Evolutionary conservation across 2,113 vertebrate species (phyloP), one percentile per base, ranked within the genome.

Genomic region (Stigmatopora nigra): DNA sequence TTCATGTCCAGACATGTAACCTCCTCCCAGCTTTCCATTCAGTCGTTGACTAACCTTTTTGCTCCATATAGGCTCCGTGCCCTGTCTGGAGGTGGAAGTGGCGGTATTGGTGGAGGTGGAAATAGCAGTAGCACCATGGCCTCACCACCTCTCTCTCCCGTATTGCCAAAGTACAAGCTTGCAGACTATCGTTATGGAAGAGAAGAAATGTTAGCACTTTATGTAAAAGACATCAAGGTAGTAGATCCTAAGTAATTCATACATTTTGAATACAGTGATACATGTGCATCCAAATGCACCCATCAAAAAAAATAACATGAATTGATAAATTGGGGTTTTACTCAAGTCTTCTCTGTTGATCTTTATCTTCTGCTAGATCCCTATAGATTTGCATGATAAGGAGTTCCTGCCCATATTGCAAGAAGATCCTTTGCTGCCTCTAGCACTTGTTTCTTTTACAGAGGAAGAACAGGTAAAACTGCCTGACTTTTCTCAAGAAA

Each of bases 201-300:
- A 93, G 97, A 99, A 95, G 97, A 99, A 92, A 99, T 98, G 96
- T 86, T 99, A 93, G 97, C 96, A 95, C 96, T 99, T 98, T 99
- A 99, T 89, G 88, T 99, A 92, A 97, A 97, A 92, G 95, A 99
- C 82, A 95, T 93, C 88, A 95, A 97, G 96, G 97, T 98, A 81
- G 97, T 98, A 81, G 84, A 89, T 59, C 8, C 35, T 13, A 4
- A 31, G 15, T 6, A 17, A 11, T n/a, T 35, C 4, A 14, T 0
- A 19, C 58, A 9, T 55, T 71, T 69, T 66, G 11, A 35, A 64
- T 69, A 46, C 44, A 53, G 1, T 19, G 16, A 57, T 10, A 1
- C 59, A 36, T 11, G 38, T 41, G 9, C 38, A 3, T 7, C 38
- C 1, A 41, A 8, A 31, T 31, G 25, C 25, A 31, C 25, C 25